A percentile compares a stretch with the other conserved stretches of the same genome.
phyloP scores from a whole-genome alignment of 2,888 invertebrate species.

The Philonicus albiceps region DNA sequence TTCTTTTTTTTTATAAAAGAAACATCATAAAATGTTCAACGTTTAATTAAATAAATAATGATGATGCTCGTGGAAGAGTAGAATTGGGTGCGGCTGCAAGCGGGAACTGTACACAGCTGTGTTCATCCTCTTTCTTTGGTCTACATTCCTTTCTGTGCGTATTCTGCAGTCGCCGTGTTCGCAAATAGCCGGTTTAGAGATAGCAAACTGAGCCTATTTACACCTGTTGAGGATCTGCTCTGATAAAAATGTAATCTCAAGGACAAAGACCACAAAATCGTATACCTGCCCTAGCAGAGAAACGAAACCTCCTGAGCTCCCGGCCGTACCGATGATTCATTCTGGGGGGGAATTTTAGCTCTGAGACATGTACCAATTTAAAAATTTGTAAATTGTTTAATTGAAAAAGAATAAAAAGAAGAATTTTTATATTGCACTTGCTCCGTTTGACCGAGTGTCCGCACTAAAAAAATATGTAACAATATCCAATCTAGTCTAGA shows the following conservation, averaged over 20 bases:
- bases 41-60: neutral
- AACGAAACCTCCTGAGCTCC: neutral
- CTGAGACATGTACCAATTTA: neutral
- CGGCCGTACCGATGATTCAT: neutral
- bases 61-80: neutral
- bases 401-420: neutral
- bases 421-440: neutral
- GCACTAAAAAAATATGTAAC: neutral
- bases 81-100: conserved; percentile 4
- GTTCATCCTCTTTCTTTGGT: neutral
- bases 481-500: neutral
- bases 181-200: neutral
- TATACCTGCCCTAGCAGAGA: neutral
- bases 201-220: neutral
- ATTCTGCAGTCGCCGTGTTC: neutral
- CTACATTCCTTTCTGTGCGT: neutral
- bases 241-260: neutral
- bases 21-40: neutral
- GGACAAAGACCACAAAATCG: neutral
- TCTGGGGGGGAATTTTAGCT: neutral
- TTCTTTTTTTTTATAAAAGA: neutral
- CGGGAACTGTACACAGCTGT: neutral
- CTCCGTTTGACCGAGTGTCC: neutral
- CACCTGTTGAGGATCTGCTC: conserved; percentile 9
- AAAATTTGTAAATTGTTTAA: neutral